These are phyloP conservation scores for Ylistrum balloti DNA, from an alignment of 1,140 invertebrate species.

Conservation along the genomic window DNA sequence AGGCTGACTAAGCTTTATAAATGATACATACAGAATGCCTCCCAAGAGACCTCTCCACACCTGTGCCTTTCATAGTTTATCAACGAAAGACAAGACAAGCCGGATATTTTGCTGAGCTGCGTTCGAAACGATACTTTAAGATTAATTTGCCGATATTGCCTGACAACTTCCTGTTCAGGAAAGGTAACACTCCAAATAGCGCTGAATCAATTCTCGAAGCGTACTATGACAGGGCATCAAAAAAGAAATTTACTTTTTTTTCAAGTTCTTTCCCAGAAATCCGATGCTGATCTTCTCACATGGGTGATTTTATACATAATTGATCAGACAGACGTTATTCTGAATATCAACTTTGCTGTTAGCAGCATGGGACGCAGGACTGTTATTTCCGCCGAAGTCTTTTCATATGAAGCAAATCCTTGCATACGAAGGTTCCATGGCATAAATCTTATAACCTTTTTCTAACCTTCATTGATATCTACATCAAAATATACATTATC, in stretches of 20 bases:
- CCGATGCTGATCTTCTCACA: not conserved
- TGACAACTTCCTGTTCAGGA: not conserved
- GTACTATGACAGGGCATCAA: not conserved
- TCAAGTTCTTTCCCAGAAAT: not conserved
- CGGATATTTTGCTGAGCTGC: not conserved
- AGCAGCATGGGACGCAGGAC: too few relatives aligned
- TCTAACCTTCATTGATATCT: too few relatives aligned
- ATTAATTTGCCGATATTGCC: too few relatives aligned
- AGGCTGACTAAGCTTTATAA: too few relatives aligned
- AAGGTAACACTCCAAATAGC: not conserved
- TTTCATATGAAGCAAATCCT: too few relatives aligned
- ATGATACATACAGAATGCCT: not conserved
- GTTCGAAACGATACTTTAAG: not conserved
- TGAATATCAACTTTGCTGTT: too few relatives aligned
- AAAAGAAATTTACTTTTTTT: not conserved
- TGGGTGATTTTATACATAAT: not conserved
- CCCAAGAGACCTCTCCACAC: not conserved
- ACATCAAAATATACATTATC: too few relatives aligned
- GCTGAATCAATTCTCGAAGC: too few relatives aligned
- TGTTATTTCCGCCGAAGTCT: not conserved
- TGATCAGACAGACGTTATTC: not conserved
- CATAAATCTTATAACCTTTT: too few relatives aligned
- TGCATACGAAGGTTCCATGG: too few relatives aligned
- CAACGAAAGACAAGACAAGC: not conserved
- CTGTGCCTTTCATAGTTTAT: not conserved